Evolutionary conservation across 2,113 vertebrate species (phyloP), one percentile per base, ranked within the genome.

Genomic region (Ameiurus melas): DNA sequence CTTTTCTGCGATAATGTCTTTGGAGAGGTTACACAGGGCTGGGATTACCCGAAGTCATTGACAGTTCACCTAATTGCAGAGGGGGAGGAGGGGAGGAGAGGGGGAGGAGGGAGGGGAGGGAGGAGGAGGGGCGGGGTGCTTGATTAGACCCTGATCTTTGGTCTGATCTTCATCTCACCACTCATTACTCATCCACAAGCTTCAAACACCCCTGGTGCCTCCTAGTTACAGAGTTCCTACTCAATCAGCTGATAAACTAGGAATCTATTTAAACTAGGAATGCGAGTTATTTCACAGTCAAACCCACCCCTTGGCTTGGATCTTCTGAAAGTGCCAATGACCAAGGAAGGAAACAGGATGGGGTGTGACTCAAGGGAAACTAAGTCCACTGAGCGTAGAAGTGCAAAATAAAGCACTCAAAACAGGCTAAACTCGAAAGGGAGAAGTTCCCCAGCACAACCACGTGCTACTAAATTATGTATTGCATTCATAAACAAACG

Each of bases 121-220:
- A n/a, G n/a, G n/a, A n/a, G n/a, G n/a, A n/a, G n/a, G n/a, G n/a
- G n/a, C n/a, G n/a, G n/a, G n/a, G n/a, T n/a, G n/a, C n/a, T n/a
- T n/a, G 58, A 9, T 70, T n/a, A 57, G 53, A 78, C 57, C 30
- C 25, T 86, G 81, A 91, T 71, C 90, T 91, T 91, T 89, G 86
- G 57, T 58, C 55, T n/a, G 57, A 4, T 14, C 14, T 53, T 1
- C 25, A 51, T 68, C 80, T 57, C 58, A 82, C 85, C 70, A 90
- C 86, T 90, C 79, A 89, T 88, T 86, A 90, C 86, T 90, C 79
- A 89, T 88, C 84, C 47, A 88, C 64, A 81, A 85, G 84, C 36
- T 83, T 73, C 39, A 85, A 82, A 58, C 80, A 84, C 71, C 3
- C 55, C 53, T 10, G n/a, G 5, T 7, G 55, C 12, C 33, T 43